phyloP scores from a whole-genome alignment of 2,113 vertebrate species.

The Esox niger region DNA sequence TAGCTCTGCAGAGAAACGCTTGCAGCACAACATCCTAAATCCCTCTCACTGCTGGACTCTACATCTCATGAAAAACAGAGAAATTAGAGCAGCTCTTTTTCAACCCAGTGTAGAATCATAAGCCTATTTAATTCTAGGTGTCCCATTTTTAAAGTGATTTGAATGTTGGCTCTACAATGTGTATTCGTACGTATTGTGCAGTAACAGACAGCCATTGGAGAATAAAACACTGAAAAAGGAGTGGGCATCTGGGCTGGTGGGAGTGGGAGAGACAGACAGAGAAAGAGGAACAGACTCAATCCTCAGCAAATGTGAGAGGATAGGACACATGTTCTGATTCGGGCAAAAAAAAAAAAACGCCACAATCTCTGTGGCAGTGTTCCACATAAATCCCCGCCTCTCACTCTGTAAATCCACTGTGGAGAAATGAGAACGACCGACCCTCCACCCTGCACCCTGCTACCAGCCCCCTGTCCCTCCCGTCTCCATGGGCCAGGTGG shows the following conservation, averaged over 20 bases:
- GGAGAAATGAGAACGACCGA: no score
- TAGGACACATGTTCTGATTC: not conserved
- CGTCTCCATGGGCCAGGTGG: no score
- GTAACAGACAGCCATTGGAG: no score
- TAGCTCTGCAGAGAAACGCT: constrained; percentile 13
- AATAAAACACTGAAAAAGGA: no score
- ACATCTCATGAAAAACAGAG: constrained; percentile 33
- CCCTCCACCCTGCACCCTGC: no score
- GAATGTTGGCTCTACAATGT: no score
- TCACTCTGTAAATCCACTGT: no score
- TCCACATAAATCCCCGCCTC: no score
- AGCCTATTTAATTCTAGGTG: constrained; percentile 9
- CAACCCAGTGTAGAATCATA: constrained; percentile 21
- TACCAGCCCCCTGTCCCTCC: no score
- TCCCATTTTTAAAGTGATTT: not conserved
- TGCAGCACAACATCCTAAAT: constrained; percentile 40
- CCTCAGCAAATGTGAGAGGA: not conserved
- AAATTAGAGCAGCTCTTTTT: constrained; percentile 19
- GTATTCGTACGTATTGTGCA: no score
- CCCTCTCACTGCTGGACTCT: constrained; percentile 21
- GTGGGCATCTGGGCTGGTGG: not conserved
- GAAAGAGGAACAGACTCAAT: constrained; percentile 2
- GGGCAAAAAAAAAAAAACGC: not conserved
- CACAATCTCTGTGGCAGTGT: not conserved
- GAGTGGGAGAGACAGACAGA: not conserved